These are phyloP conservation scores for Sabatieria punctata DNA, from an alignment of 2,888 invertebrate species.

Conservation along the genomic window DNA sequence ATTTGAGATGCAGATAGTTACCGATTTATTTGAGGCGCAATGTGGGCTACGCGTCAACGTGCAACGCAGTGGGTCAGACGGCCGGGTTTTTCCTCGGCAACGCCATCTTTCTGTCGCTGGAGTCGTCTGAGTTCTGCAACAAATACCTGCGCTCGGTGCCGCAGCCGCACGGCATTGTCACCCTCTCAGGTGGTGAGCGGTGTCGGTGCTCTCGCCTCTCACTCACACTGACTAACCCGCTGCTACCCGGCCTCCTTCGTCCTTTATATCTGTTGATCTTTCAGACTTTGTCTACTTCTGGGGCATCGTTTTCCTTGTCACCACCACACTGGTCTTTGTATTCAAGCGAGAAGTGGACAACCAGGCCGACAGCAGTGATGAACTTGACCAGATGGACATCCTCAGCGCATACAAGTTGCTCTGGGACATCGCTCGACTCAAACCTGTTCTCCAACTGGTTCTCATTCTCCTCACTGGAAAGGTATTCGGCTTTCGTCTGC, in stretches of 20 bases:
- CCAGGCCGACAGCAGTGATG: conserved; percentile 35
- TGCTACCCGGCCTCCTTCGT: neutral
- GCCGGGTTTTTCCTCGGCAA: conserved; percentile 92
- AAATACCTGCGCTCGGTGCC: conserved; percentile 61
- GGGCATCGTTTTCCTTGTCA: conserved; percentile 73
- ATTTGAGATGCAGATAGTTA: too few relatives aligned
- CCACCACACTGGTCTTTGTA: conserved; percentile 70
- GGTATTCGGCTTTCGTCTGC: conserved; percentile 41
- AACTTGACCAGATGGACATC: conserved; percentile 39
- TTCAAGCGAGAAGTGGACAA: conserved; percentile 58
- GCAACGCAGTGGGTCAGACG: conserved; percentile 95
- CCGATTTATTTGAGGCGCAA: conserved; percentile 58
- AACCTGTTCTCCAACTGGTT: conserved; percentile 58
- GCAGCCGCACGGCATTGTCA: conserved; percentile 48
- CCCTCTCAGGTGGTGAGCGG: conserved; percentile 33
- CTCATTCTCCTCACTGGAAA: conserved; percentile 71
- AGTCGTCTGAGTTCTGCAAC: conserved; percentile 89
- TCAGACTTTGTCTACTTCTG: conserved; percentile 78
- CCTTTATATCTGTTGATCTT: neutral
- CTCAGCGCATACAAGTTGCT: conserved; percentile 63
- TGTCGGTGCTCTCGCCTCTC: conserved; percentile 5
- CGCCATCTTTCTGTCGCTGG: conserved; percentile 82
- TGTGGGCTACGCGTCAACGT: conserved; percentile 94
- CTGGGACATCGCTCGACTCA: conserved; percentile 61
- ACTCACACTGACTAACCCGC: neutral